Conservation (phyloP, 92 coral and sea anemone genomes). For the Hydrozoanthus gracilis region DNA sequence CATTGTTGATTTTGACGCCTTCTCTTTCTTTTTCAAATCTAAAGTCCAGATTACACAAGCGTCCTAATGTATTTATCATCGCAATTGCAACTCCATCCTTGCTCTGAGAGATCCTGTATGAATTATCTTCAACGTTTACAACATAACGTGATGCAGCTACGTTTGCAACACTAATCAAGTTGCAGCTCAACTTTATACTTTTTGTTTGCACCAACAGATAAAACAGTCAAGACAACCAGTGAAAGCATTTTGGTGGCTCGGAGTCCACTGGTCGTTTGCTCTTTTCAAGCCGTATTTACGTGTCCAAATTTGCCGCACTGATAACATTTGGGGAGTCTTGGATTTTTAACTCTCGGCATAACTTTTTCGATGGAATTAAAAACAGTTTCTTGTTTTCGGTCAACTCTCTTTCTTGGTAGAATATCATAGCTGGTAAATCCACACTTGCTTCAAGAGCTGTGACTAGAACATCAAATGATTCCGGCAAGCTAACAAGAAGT, state of each 20-base stretch:
- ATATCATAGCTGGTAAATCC: constrained; percentile 56
- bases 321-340: constrained; percentile 59
- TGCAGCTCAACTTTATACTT: constrained; percentile 33
- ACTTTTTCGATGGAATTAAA: constrained; percentile 18
- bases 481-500: constrained; percentile 65
- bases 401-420: constrained; percentile 64
- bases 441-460: constrained; percentile 71
- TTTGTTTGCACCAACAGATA: constrained; percentile 54
- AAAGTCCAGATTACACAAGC: constrained; percentile 40
- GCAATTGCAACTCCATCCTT: constrained; percentile 45
- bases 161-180: constrained; percentile 55
- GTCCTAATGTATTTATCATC: constrained; percentile 57
- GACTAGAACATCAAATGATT: constrained; percentile 62
- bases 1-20: constrained; percentile 30
- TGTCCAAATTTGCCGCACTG: constrained; percentile 57
- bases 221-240: constrained; percentile 39
- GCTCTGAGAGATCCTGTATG: constrained; percentile 54
- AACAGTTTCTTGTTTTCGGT: constrained; percentile 48
- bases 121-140: constrained; percentile 55
- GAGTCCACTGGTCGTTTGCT: not conserved
- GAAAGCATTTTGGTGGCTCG: not conserved
- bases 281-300: not conserved
- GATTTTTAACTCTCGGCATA: constrained; percentile 40
- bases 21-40: constrained; percentile 19
- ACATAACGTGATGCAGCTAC: constrained; percentile 43